phyloP scores from a whole-genome alignment of 2,888 invertebrate species.

The Zhuqinia jingwanae region DNA sequence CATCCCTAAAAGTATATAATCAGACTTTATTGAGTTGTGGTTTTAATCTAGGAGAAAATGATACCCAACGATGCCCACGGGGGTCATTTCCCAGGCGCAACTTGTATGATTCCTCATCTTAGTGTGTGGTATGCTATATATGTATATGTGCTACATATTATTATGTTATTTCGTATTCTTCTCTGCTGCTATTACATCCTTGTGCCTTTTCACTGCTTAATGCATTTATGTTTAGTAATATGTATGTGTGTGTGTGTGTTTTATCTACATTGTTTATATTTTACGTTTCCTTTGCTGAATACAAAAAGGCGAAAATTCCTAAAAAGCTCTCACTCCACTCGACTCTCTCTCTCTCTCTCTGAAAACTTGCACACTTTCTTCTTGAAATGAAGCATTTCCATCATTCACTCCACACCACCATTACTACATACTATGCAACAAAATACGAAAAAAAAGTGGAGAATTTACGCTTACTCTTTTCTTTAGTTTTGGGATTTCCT shows the following conservation, averaged over 20 bases:
- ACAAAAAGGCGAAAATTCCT: no score
- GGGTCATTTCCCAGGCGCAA: constrained; percentile 79
- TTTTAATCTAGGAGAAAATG: constrained; percentile 79
- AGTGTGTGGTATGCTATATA: constrained; percentile 28
- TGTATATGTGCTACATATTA: no score
- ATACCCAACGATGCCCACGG: constrained; percentile 79
- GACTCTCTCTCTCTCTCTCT: constrained; percentile 43
- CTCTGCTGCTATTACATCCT: neutral
- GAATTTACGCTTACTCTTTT: neutral
- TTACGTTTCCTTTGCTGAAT: constrained; percentile 4
- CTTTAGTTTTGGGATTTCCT: neutral
- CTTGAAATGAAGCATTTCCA: constrained; percentile 57
- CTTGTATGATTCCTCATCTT: constrained; percentile 79
- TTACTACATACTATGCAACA: neutral
- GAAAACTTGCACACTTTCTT: constrained; percentile 67
- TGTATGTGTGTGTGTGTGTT: neutral
- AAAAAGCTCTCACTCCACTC: constrained; percentile 33
- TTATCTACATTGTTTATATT: constrained; percentile 40
- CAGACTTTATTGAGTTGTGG: constrained; percentile 79
- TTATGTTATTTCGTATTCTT: no score
- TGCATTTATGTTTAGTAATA: neutral
- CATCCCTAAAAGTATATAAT: constrained; percentile 77
- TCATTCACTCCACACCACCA: constrained; percentile 55
- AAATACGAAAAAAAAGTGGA: neutral
- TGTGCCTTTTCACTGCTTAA: constrained; percentile 26